Evolutionary conservation across 2,797 vertebrate species (phyloP).

Genomic region (Lagorchestes hirsutus): DNA sequence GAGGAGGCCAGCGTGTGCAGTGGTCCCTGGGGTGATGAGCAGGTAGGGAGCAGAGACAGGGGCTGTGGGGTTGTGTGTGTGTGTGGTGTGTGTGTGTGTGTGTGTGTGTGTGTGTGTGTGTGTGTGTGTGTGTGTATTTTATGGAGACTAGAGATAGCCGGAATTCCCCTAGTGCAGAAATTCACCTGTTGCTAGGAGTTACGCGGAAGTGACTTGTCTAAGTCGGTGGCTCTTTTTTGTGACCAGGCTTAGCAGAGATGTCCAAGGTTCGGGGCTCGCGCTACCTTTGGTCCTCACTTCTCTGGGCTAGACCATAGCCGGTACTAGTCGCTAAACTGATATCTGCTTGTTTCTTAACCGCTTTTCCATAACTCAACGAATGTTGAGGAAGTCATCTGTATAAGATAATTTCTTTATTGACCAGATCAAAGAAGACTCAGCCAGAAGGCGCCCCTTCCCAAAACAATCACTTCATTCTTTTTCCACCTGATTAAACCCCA

Average conservation of each 20-base stretch:
- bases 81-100: no score
- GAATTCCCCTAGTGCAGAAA: background rate
- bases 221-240: no score
- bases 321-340: background rate
- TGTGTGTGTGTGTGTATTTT: no score
- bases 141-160: no score
- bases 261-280: background rate
- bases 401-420: slow-evolving; percentile 12
- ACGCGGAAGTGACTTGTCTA: background rate
- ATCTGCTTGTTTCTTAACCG: background rate
- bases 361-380: background rate
- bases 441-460: background rate
- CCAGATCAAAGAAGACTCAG: slow-evolving; percentile 14
- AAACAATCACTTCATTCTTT: slow-evolving; percentile 51
- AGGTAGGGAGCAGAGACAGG: no score
- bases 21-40: background rate
- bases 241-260: background rate
- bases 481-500: slow-evolving; percentile 53
- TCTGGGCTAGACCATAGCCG: background rate
- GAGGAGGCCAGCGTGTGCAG: background rate
- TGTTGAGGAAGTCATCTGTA: background rate
- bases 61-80: no score
- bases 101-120: background rate
- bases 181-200: slow-evolving; percentile 13
- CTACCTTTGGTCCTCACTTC: background rate